phyloP scores from a whole-genome alignment of 2,888 invertebrate species.

The Scaptomyza cyrtandrae region DNA sequence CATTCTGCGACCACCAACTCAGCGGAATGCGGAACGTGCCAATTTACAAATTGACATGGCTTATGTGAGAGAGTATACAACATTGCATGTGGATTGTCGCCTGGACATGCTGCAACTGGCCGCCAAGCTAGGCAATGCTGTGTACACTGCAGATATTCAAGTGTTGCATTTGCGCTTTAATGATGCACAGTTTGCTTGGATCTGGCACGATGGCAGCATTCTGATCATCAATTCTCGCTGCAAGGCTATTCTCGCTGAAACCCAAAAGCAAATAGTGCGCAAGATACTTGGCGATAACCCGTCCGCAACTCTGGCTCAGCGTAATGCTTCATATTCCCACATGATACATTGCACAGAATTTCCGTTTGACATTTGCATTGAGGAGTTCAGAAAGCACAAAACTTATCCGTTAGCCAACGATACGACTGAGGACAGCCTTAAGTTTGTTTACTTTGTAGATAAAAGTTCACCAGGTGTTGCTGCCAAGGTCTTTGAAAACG shows the following conservation, averaged over 20 bases:
- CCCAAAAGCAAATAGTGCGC: slow-evolving; percentile 15
- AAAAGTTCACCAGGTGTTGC: slow-evolving; percentile 35
- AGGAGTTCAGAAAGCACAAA: slow-evolving; percentile 19
- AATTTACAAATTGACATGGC: slow-evolving; percentile 30
- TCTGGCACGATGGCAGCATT: slow-evolving; percentile 49
- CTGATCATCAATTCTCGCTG: slow-evolving; percentile 44
- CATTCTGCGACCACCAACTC: slow-evolving; percentile 33
- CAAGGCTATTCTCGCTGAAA: slow-evolving; percentile 15
- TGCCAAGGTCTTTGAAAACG: slow-evolving; percentile 44
- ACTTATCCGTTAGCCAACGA: slow-evolving; percentile 10
- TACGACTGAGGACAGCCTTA: neutral
- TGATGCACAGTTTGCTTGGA: slow-evolving; percentile 37
- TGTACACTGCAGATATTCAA: slow-evolving; percentile 23
- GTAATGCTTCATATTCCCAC: slow-evolving; percentile 10
- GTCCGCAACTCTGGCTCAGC: rapidly evolving
- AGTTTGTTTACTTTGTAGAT: slow-evolving; percentile 44
- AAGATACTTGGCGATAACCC: neutral
- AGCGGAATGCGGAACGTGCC: slow-evolving; percentile 9
- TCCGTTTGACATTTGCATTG: slow-evolving; percentile 39
- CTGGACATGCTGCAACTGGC: slow-evolving; percentile 20
- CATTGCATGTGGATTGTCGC: slow-evolving; percentile 15
- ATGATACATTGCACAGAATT: slow-evolving; percentile 21
- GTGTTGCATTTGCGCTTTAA: slow-evolving; percentile 42
- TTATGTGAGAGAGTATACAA: slow-evolving; percentile 24
- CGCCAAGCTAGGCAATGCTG: slow-evolving; percentile 1